Evolutionary conservation across 2,797 vertebrate genomes (phyloP), one percentile per base, ranked within the genome.

Genomic region (Pitangus sulphuratus): DNA sequence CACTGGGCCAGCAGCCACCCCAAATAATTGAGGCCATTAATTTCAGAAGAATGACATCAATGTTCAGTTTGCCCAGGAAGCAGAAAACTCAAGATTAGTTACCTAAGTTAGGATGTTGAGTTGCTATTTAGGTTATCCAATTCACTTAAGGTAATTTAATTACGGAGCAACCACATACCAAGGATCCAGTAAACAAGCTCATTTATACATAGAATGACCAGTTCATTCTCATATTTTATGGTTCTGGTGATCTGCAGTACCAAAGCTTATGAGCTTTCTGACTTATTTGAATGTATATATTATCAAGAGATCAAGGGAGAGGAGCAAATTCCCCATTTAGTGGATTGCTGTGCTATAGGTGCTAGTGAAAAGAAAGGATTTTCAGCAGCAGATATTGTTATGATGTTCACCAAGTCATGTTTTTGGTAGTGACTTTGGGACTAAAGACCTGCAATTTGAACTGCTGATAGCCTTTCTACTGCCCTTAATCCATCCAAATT

Each of bases 31-130:
- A 65, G 60, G 19, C 82, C 72, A 65, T 94, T 88, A 89, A 93
- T 93, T 89, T 95, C 45, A 78, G 54, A 54, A 74, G 76, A 87
- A 93, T 96, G 4, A 85, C 61, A 92, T 94, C 76, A 86, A 62
- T 72, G 39, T 78, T 91, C 84, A 79, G 37, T 87, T 92, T 90
- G 20, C 53, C 40, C 24, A 86, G 57, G 79, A 81, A 85, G 50
- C 20, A 47, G 18, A 86, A 87, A 62, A 84, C 65, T 93, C 50
- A 56, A 75, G 42, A 83, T 50, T 48, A 69, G 39, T 89, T 21
- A 81, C 57, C 54, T 51, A 65, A 31, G 24, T 86, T 76, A 84
- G 50, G 16, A 68, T 31, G 9, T 47, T 71, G 42, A 65, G 28
- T 65, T 96, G 60, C 22, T 86, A 3, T 57, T 92, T 66, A 69